Conservation (phyloP, 2,888 invertebrate species). For the Antheraea assamensis region DNA sequence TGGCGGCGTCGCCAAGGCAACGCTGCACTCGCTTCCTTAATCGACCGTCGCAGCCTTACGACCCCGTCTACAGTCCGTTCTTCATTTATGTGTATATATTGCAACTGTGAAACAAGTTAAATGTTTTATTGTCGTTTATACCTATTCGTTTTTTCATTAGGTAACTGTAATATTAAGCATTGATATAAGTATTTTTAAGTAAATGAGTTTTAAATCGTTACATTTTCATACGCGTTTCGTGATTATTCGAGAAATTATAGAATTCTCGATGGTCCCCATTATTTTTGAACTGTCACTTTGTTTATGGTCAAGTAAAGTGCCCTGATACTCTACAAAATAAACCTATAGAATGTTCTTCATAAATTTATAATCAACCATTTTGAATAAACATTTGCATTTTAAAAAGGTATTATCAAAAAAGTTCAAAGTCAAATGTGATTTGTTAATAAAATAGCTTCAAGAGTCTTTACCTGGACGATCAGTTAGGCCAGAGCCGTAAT, state of each 20-base stretch:
- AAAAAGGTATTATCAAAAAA: neutral
- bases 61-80: conserved; percentile 49
- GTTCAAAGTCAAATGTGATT: conserved; percentile 35
- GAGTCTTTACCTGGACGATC: conserved; percentile 60
- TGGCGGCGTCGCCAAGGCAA: conserved; percentile 79
- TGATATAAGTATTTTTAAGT: too few relatives aligned
- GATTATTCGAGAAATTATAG: too few relatives aligned
- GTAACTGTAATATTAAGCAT: too few relatives aligned
- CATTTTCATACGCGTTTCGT: too few relatives aligned
- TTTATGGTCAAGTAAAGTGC: too few relatives aligned
- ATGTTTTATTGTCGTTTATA: conserved; percentile 49
- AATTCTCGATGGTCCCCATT: too few relatives aligned
- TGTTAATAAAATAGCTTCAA: conserved; percentile 57
- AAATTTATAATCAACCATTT: neutral
- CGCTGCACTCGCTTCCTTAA: conserved; percentile 81
- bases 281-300: too few relatives aligned
- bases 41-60: conserved; percentile 76
- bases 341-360: neutral
- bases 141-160: neutral
- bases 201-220: too few relatives aligned
- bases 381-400: neutral
- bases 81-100: conserved; percentile 70
- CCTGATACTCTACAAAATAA: too few relatives aligned
- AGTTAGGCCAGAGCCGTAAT: conserved; percentile 68
- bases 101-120: conserved; percentile 61